Percentiles rank a stretch among this genome's conserved stretches.
phyloP scores from a whole-genome alignment of 2,113 vertebrate genomes.

The Macrotus californicus region DNA sequence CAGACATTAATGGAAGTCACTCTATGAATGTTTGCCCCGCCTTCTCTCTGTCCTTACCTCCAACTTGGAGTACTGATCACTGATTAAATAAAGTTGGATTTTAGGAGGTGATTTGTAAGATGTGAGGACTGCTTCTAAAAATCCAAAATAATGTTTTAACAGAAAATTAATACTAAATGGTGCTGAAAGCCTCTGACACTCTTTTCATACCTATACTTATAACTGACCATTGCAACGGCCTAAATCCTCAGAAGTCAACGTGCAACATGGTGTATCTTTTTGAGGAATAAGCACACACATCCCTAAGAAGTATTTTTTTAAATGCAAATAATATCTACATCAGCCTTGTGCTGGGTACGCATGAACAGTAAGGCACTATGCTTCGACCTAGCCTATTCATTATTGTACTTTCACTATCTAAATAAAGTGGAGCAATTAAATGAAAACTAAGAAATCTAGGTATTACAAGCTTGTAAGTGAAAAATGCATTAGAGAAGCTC shows the following conservation, averaged over 20 bases:
- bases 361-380: neutral
- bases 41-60: neutral
- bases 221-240: neutral
- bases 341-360: neutral
- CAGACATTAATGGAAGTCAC: neutral
- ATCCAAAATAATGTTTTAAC: neutral
- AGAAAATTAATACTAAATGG: neutral
- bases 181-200: neutral
- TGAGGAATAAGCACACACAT: neutral
- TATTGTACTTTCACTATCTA: neutral
- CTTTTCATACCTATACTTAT: neutral
- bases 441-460: neutral
- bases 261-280: neutral
- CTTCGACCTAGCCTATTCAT: neutral
- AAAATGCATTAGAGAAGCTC: neutral
- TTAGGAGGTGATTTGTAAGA: neutral
- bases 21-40: neutral
- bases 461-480: neutral
- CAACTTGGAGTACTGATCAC: neutral
- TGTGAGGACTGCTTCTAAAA: neutral
- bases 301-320: neutral
- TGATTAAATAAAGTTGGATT: neutral
- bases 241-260: neutral
- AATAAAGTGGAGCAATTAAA: neutral
- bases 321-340: neutral